These are phyloP conservation scores for Scortum barcoo DNA, from an alignment of 2,113 vertebrate genomes.

Conservation along the genomic window DNA sequence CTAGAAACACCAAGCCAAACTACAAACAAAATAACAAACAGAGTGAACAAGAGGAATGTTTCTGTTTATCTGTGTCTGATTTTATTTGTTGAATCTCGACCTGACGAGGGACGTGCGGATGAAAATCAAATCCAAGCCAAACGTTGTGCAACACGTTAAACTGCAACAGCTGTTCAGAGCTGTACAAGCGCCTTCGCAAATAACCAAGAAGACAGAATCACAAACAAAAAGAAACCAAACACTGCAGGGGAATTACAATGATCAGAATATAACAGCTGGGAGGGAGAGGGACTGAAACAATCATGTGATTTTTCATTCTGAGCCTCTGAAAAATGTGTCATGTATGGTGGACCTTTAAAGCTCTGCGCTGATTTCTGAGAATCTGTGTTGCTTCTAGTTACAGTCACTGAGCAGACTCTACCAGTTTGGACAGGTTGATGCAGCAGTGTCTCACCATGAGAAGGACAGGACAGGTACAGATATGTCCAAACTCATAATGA, in stretches of 20 bases:
- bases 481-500: background rate
- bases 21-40: background rate
- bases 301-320: background rate
- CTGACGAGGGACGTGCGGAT: background rate
- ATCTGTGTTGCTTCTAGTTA: background rate
- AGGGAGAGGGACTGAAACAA: background rate
- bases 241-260: background rate
- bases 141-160: background rate
- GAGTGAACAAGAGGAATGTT: background rate
- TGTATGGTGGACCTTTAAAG: background rate
- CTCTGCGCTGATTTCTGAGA: constrained; percentile 8
- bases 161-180: background rate
- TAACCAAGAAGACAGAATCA: background rate
- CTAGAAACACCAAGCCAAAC: constrained; percentile 23
- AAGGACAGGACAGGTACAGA: background rate
- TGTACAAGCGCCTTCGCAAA: background rate
- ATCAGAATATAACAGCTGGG: background rate
- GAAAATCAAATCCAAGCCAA: background rate
- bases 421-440: constrained; percentile 39
- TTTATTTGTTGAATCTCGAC: background rate
- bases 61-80: background rate
- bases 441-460: background rate
- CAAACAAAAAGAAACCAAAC: background rate
- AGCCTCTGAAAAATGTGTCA: background rate
- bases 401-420: constrained; percentile 1